Percentiles rank a stretch among this genome's conserved stretches.
These are phyloP conservation scores for Tricholaema leucomelas DNA, from an alignment of 2,113 vertebrate species.

Conservation along the genomic window DNA sequence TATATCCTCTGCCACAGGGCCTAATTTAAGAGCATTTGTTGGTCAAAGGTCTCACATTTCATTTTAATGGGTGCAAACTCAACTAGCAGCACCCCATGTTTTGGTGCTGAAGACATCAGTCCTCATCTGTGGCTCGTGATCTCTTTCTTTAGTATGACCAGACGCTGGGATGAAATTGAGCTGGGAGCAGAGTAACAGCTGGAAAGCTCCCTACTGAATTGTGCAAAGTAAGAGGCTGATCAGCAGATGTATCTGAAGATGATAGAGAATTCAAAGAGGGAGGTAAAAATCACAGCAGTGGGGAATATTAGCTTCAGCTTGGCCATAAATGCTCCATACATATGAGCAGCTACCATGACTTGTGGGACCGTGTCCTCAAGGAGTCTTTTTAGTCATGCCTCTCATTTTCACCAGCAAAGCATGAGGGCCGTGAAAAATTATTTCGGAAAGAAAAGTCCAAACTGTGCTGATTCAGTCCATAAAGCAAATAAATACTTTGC, in stretches of 20 bases:
- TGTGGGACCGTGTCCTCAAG: background rate
- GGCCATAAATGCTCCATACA: background rate
- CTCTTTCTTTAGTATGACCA: background rate
- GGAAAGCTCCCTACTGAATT: background rate
- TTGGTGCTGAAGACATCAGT: background rate
- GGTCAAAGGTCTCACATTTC: slow-evolving; percentile 17
- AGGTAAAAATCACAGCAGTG: background rate
- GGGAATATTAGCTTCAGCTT: background rate
- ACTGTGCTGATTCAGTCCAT: background rate
- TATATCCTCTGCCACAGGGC: background rate
- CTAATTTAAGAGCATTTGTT: background rate
- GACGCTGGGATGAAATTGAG: slow-evolving; percentile 11
- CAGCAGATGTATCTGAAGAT: background rate
- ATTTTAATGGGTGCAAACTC: background rate
- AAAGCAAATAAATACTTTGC: slow-evolving; percentile 37
- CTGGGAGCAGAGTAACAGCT: background rate
- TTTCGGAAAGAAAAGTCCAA: background rate
- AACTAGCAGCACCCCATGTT: background rate
- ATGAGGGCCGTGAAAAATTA: background rate
- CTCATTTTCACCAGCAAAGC: background rate
- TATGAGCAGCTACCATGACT: background rate
- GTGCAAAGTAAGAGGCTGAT: background rate
- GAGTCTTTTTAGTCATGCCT: background rate
- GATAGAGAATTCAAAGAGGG: background rate
- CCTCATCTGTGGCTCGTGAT: background rate